Evolutionary conservation across 2,888 invertebrate species (phyloP).

Genomic region (Mimachlamys varia): DNA sequence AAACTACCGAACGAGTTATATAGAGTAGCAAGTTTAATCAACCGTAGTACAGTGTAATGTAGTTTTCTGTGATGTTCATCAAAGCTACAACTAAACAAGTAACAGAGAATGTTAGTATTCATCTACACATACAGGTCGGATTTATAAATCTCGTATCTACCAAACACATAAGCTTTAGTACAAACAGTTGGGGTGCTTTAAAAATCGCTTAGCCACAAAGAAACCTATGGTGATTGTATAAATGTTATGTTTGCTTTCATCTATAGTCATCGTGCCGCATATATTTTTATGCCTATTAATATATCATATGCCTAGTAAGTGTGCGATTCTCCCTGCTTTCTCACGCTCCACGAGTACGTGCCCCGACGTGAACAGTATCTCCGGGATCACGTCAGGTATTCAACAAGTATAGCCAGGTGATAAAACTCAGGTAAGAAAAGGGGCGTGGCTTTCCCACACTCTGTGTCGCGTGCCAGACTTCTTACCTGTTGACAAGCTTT

Average conservation of each 20-base stretch:
- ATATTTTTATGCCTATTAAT: conserved; percentile 43
- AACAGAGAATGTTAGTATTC: not conserved
- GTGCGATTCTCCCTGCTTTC: conserved; percentile 47
- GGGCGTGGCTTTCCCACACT: conserved; percentile 65
- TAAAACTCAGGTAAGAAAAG: conserved; percentile 36
- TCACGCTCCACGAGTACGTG: conserved; percentile 48
- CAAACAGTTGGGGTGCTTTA: conserved; percentile 18
- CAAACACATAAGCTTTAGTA: conserved; percentile 29
- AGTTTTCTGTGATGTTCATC: conserved; percentile 23
- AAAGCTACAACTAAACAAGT: not conserved
- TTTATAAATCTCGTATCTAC: not conserved
- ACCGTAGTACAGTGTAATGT: not conserved
- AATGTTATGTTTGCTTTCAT: conserved; percentile 44
- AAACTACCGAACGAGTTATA: not conserved
- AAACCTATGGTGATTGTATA: conserved; percentile 1
- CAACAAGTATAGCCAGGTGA: conserved; percentile 40
- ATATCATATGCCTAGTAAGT: conserved; percentile 50
- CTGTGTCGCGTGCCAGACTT: conserved; percentile 56
- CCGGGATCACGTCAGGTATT: conserved; percentile 42
- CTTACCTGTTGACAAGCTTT: conserved; percentile 33
- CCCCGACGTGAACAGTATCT: conserved; percentile 44
- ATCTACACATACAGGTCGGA: not conserved
- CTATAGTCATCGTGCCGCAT: conserved; percentile 43
- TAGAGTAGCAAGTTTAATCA: not conserved
- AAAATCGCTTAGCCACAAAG: conserved; percentile 21